Evolutionary conservation across 2,797 vertebrate genomes (phyloP).

Genomic region (Gymnothorax reevesii): DNA sequence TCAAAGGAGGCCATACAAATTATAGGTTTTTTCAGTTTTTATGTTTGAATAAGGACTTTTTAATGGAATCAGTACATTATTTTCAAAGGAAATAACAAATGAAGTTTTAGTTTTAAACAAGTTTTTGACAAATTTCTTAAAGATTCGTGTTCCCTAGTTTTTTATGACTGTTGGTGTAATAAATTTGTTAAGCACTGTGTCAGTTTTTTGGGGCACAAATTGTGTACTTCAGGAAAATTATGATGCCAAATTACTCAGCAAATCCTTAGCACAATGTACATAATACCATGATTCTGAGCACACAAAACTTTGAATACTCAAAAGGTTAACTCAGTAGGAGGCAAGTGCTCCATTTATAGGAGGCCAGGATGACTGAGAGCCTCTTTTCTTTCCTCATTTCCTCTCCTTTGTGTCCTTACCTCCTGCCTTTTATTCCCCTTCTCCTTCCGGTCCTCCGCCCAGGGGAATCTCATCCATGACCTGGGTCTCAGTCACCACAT

Average conservation of each 20-base stretch:
- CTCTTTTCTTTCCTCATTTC: background rate
- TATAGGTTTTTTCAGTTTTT: too few species aligned
- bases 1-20: too few species aligned
- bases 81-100: too few species aligned
- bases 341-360: background rate
- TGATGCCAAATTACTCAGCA: background rate
- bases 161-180: too few species aligned
- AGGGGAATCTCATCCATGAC: conserved; percentile 82
- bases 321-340: background rate
- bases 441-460: conserved; percentile 10
- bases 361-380: background rate
- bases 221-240: background rate
- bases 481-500: conserved; percentile 84
- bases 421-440: background rate
- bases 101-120: too few species aligned
- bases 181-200: background rate
- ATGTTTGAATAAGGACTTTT: too few species aligned
- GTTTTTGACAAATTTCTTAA: too few species aligned
- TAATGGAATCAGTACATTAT: too few species aligned
- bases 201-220: background rate
- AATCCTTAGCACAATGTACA: too few species aligned
- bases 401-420: background rate
- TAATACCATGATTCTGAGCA: too few species aligned
- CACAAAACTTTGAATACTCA: background rate
- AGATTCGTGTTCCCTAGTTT: too few species aligned